phyloP scores from a whole-genome alignment of 2,113 vertebrate species.

The Hystrix brachyura region DNA sequence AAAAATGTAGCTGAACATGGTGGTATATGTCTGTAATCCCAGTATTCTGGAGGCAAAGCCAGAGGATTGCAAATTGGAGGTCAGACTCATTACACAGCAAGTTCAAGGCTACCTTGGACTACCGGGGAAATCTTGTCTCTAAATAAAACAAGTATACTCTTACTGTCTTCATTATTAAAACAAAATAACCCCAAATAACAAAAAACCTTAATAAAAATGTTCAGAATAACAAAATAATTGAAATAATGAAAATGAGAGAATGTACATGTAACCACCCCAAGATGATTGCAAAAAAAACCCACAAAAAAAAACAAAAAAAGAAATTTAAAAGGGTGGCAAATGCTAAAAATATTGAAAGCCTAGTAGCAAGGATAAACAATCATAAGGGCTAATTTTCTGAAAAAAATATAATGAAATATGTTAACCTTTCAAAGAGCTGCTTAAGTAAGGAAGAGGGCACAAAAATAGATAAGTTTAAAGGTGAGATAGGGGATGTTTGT shows the following conservation, averaged over 20 bases:
- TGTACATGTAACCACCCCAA: background rate
- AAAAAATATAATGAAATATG: conserved; percentile 7
- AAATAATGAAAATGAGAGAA: background rate
- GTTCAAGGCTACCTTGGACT: background rate
- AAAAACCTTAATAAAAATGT: background rate
- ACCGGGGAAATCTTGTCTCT: background rate
- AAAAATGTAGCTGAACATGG: background rate
- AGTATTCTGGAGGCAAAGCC: background rate
- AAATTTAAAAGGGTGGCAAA: background rate
- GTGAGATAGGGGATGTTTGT: background rate
- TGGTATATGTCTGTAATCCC: background rate
- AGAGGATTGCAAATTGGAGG: background rate
- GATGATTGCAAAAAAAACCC: background rate
- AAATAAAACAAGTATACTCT: background rate
- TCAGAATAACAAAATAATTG: conserved; percentile 15
- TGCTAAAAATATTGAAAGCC: conserved; percentile 12
- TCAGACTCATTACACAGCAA: background rate
- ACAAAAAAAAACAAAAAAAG: background rate
- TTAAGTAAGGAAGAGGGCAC: background rate
- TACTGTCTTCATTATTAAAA: background rate
- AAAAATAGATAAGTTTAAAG: background rate
- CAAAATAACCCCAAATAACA: background rate
- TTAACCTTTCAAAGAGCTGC: background rate
- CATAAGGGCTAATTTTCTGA: background rate
- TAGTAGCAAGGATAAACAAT: conserved; percentile 18